Conservation (phyloP, 2,888 invertebrate genomes). For the Prosapia bicincta region DNA sequence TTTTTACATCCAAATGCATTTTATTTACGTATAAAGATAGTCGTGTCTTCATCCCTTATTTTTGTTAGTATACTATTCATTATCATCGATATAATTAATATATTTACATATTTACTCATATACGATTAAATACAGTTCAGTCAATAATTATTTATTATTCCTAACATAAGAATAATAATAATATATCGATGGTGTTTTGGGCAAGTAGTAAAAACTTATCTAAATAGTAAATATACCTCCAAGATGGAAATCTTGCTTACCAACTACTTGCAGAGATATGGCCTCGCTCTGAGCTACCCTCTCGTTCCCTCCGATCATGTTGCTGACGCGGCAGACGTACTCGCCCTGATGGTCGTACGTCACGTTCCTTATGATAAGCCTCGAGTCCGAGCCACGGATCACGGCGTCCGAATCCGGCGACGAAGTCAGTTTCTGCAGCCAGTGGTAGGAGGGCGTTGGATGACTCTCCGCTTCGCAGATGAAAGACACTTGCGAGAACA, state of each 20-base stretch:
- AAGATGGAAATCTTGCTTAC: constrained; percentile 49
- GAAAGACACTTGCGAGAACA: constrained; percentile 77
- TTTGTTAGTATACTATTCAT: too few relatives aligned
- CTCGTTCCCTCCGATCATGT: constrained; percentile 76
- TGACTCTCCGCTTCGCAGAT: constrained; percentile 86
- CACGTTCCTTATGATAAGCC: constrained; percentile 73
- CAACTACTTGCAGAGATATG: constrained; percentile 77
- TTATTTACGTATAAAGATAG: too few relatives aligned
- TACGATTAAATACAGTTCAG: too few relatives aligned
- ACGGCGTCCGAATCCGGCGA: constrained; percentile 35
- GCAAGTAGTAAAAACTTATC: too few relatives aligned
- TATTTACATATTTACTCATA: too few relatives aligned
- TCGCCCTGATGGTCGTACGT: constrained; percentile 85
- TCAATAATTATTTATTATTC: too few relatives aligned
- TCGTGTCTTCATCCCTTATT: too few relatives aligned
- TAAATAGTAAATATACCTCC: too few relatives aligned
- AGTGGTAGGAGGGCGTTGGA: constrained; percentile 79
- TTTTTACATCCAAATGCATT: too few relatives aligned
- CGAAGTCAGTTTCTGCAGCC: constrained; percentile 47
- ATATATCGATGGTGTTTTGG: too few relatives aligned
- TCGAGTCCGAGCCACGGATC: constrained; percentile 68
- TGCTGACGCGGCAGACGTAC: constrained; percentile 81
- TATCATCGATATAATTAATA: too few relatives aligned
- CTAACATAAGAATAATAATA: too few relatives aligned
- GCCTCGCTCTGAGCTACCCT: constrained; percentile 68